Evolutionary conservation across 2,888 invertebrate genomes (phyloP).

Genomic region (Epinotia ramella): DNA sequence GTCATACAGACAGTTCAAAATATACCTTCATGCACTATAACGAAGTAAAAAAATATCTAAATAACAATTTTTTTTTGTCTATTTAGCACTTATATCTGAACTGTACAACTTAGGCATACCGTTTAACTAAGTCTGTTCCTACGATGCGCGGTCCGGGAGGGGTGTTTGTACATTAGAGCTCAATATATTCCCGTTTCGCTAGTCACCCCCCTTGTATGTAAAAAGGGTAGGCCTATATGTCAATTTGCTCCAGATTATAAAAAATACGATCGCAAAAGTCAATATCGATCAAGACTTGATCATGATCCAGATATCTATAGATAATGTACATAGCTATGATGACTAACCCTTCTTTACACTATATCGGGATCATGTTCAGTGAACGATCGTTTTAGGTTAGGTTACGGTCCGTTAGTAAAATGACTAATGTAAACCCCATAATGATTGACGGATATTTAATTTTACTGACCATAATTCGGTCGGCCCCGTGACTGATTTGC

Average conservation of each 20-base stretch:
- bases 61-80: too few species aligned
- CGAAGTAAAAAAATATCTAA: too few species aligned
- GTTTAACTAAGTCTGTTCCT: too few species aligned
- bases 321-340: slow-evolving; percentile 24
- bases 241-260: slow-evolving; percentile 6
- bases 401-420: slow-evolving; percentile 25
- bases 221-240: neutral
- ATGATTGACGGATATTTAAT: slow-evolving; percentile 14
- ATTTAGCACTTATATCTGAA: neutral
- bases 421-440: slow-evolving; percentile 27
- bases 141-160: too few species aligned
- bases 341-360: slow-evolving; percentile 36
- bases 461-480: slow-evolving; percentile 10
- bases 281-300: slow-evolving; percentile 16
- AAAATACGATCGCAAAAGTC: slow-evolving; percentile 11
- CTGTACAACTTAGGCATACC: too few species aligned
- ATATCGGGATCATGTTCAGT: slow-evolving; percentile 2
- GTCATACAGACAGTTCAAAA: neutral
- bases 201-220: too few species aligned
- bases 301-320: slow-evolving; percentile 9
- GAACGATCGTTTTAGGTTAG: slow-evolving; percentile 22
- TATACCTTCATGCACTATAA: neutral
- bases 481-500: neutral
- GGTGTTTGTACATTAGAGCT: too few species aligned
- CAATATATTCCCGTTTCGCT: too few species aligned